Conservation (phyloP, 2,113 vertebrate species). For the Eupsittula cactorum region DNA sequence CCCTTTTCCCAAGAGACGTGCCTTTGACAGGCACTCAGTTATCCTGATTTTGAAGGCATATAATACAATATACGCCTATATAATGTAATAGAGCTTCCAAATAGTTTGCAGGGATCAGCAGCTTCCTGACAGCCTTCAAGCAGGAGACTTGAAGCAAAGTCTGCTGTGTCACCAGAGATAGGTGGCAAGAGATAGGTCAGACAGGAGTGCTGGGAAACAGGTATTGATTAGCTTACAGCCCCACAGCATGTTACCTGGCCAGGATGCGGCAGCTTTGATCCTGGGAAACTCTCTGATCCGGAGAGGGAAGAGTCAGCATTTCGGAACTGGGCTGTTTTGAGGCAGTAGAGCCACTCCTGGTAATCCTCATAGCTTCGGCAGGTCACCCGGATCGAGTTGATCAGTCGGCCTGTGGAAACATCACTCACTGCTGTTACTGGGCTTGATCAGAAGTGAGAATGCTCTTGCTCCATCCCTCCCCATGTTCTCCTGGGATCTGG, state of each 20-base stretch:
- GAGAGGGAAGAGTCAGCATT: constrained; percentile 54
- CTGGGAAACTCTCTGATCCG: constrained; percentile 67
- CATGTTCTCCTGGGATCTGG: rapidly evolving
- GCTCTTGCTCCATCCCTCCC: not conserved
- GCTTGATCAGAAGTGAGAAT: not conserved
- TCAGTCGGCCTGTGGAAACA: constrained; percentile 69
- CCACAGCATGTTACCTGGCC: constrained; percentile 54
- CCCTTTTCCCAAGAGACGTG: not conserved
- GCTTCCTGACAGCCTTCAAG: not conserved
- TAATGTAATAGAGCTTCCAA: not conserved
- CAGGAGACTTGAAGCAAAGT: not conserved
- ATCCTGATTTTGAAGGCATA: not conserved
- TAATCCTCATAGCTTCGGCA: constrained; percentile 76
- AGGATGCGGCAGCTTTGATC: not conserved
- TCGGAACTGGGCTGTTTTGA: constrained; percentile 57
- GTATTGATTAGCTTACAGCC: not conserved
- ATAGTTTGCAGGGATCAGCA: not conserved
- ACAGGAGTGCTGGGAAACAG: not conserved
- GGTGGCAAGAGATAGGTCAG: not conserved
- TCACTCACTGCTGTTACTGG: rapidly evolving
- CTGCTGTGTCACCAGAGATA: not conserved
- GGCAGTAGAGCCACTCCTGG: constrained; percentile 76
- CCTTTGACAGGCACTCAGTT: not conserved
- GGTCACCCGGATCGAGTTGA: constrained; percentile 80
- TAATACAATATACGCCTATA: not conserved